Evolutionary conservation across 2,113 vertebrate genomes (phyloP), one percentile per base, ranked within the genome.

Genomic region (Bubalus kerabau): DNA sequence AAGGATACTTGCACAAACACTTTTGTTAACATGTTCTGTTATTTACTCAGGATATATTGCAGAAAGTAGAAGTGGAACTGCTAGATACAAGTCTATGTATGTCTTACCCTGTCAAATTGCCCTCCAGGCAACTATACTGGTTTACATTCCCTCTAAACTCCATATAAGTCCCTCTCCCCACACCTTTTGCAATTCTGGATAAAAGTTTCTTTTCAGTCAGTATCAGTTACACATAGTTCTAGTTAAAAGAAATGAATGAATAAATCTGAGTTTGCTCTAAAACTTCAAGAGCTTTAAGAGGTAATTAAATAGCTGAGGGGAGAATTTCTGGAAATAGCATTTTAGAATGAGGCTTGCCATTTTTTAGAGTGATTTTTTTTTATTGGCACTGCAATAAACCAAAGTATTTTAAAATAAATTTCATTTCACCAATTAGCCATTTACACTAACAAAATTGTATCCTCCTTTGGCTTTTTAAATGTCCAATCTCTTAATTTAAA

Each of bases 301-400:
- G 50, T 86, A 83, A 54, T 90, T 93, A 62, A 14, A 56, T 12
- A 67, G 16, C 0, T 7, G 48, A 54, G 30, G 50, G 6, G 94
- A 9, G 26, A 87, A 92, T 97, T 93, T 50, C 60, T 95, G 24
- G 62, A 94, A 97, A 95, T 2, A 52, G 3, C 46, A 64, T 95
- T 96, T 92, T 23, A 96, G 60, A 93, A 95, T 92, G 92, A 95
- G 17, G 96, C 60, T 50, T 90, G 19, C 43, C 5, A 90, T 94
- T 84, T 74, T 98, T 94, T 93, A 98, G 87, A 91, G 78, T 30
- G 87, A 0, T 78, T 98, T 78, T 97, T 98, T 97, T 97, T 95
- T 54, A 96, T 40, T 62, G 95, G 87, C 16, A 81, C 28, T 91
- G 26, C 32, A 94, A 50, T 87, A 85, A 94, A 95, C 59, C 1